Evolutionary conservation across 2,888 invertebrate species (phyloP), one percentile per base, ranked within the genome.

Genomic region (Troides aeacus): DNA sequence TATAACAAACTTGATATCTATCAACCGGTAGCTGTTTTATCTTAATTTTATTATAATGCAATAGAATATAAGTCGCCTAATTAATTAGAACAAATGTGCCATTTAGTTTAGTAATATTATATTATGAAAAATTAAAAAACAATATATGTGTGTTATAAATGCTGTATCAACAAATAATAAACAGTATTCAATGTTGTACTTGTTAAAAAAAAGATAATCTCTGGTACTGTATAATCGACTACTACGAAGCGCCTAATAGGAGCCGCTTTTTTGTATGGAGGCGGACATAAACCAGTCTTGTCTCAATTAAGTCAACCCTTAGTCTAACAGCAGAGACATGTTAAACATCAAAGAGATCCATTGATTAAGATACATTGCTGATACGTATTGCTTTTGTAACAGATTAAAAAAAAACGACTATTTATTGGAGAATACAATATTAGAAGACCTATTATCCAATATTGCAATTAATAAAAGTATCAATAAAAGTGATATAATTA

Each of bases 261-360:
- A 46, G 46, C 46, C 78, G 80, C 78, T 81, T 82, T 76, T 81
- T 79, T 78, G 77, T 76, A 75, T 72, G 68, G 74, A 76, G 76
- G 73, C 77, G 76, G 74, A 61, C 62, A 64, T 66, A 71, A 68
- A 74, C 77, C 75, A 73, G 73, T 77, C 72, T 65, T 74, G 72
- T 56, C 76, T 76, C 80, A 80, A 84, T 84, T 84, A 83, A 77
- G 74, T 73, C 53, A 66, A 73, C 75, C 77, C 77, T 78, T 71
- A 72, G 72, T 75, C 66, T 71, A 71, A 57, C 53, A 67, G 64
- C 53, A 23, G 39, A 39, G 58, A 65, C 60, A 59, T 24, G 68
- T 65, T 62, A 65, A 67, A 62, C 60, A 57, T 66, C 60, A 24
- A 68, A 62, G 36, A 17, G 53, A 56, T 56, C 30, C 66, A 56